These are phyloP conservation scores for Aldabrachelys gigantea DNA, from an alignment of 2,113 vertebrate genomes.

Conservation along the genomic window DNA sequence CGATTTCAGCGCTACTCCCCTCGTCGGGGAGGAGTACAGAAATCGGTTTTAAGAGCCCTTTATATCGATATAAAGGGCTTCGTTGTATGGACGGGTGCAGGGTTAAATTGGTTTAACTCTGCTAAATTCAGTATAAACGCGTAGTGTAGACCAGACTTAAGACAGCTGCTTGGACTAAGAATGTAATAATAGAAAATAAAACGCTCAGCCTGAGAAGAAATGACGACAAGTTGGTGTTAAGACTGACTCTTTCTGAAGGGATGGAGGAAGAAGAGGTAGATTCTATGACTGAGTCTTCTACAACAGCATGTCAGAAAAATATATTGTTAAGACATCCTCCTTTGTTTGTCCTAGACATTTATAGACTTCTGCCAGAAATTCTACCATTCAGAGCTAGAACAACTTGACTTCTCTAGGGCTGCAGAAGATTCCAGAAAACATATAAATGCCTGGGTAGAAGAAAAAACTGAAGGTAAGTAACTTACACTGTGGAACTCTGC, in stretches of 20 bases:
- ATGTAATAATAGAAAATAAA: fast-evolving
- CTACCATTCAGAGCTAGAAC: conserved; percentile 85
- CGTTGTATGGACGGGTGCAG: no score
- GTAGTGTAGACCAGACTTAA: no score
- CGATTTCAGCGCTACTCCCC: no score
- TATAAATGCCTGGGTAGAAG: conserved; percentile 91
- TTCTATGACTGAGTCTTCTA: not conserved
- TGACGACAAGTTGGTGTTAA: not conserved
- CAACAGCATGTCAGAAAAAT: not conserved
- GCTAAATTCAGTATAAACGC: no score
- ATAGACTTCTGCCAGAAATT: conserved; percentile 82
- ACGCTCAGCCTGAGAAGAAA: not conserved
- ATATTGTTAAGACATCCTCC: not conserved
- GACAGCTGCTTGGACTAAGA: not conserved
- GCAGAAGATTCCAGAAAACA: conserved; percentile 81
- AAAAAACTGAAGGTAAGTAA: conserved; percentile 87
- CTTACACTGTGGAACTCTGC: not conserved
- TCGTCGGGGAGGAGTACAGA: no score
- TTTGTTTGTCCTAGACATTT: conserved; percentile 79
- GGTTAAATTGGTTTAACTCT: no score
- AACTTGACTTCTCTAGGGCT: conserved; percentile 84
- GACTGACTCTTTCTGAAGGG: fast-evolving
- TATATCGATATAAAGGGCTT: no score
- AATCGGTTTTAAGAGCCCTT: no score
- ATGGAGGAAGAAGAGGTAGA: fast-evolving